phyloP scores from a whole-genome alignment of 2,888 invertebrate genomes.

The Spodoptera exigua region DNA sequence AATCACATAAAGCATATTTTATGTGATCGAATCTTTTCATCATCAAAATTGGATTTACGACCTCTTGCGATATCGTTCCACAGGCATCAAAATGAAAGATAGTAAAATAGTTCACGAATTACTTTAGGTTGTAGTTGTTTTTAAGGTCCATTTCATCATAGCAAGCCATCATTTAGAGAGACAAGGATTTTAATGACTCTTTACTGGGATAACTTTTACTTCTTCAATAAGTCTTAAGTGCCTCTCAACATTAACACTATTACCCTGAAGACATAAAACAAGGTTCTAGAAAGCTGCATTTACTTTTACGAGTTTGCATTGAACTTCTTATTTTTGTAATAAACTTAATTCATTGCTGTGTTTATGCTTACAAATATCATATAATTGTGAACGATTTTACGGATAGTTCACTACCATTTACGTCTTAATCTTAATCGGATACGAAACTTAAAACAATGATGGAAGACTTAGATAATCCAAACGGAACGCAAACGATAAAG shows the following conservation, averaged over 20 bases:
- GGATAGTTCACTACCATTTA: slow-evolving; percentile 32
- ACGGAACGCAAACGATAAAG: slow-evolving; percentile 50
- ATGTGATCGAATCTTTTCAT: not conserved
- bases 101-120: slow-evolving; percentile 1
- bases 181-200: slow-evolving; percentile 37
- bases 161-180: slow-evolving; percentile 19
- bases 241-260: slow-evolving; percentile 51
- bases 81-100: slow-evolving; percentile 2
- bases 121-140: slow-evolving; percentile 9
- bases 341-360: slow-evolving; percentile 41
- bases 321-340: slow-evolving; percentile 45
- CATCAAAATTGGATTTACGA: not conserved
- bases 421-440: slow-evolving; percentile 59
- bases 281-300: slow-evolving; percentile 52
- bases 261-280: slow-evolving; percentile 48
- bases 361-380: slow-evolving; percentile 55
- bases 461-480: slow-evolving; percentile 55
- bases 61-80: slow-evolving; percentile 1
- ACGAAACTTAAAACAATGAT: slow-evolving; percentile 49
- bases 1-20: too few relatives aligned
- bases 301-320: slow-evolving; percentile 53
- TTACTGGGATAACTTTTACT: slow-evolving; percentile 32
- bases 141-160: slow-evolving; percentile 19
- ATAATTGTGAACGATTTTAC: slow-evolving; percentile 44
- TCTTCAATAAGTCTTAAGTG: slow-evolving; percentile 39